These are phyloP conservation scores for Griposia aprilina DNA, from an alignment of 2,888 invertebrate species.

Conservation along the genomic window DNA sequence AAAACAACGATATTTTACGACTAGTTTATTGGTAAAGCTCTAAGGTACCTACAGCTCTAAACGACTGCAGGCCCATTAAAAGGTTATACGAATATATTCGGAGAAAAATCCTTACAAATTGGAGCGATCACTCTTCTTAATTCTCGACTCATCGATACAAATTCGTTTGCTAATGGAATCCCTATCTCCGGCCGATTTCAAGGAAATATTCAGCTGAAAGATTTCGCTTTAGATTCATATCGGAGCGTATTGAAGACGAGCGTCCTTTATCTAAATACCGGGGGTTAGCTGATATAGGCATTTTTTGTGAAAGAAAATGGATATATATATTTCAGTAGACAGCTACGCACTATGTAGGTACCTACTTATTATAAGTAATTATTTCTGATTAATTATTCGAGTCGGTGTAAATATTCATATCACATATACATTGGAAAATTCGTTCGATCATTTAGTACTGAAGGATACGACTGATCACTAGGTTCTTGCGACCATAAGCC, in stretches of 20 bases:
- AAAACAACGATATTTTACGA: not conserved
- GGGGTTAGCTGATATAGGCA: slow-evolving; percentile 32
- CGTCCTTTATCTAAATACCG: slow-evolving; percentile 55
- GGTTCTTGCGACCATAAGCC: not conserved
- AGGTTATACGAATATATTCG: slow-evolving; percentile 18
- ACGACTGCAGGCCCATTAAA: slow-evolving; percentile 5
- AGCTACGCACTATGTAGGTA: not conserved
- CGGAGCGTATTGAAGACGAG: slow-evolving; percentile 52
- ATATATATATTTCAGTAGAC: not conserved
- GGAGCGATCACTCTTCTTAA: slow-evolving; percentile 48
- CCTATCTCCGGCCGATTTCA: slow-evolving; percentile 61
- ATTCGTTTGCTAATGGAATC: slow-evolving; percentile 60
- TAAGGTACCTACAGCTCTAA: not conserved
- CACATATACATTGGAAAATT: not conserved
- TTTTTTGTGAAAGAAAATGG: slow-evolving; percentile 29
- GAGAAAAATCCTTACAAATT: slow-evolving; percentile 49
- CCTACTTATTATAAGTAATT: not conserved
- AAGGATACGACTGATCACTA: too few relatives aligned
- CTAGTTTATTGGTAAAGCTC: not conserved
- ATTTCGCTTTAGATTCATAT: slow-evolving; percentile 71
- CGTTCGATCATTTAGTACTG: not conserved
- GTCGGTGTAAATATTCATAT: not conserved
- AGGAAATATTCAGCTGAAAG: slow-evolving; percentile 65
- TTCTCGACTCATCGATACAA: slow-evolving; percentile 57
- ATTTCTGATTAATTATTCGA: not conserved